Evolutionary conservation across 2,113 vertebrate species (phyloP).

Genomic region (Desmodus rotundus): DNA sequence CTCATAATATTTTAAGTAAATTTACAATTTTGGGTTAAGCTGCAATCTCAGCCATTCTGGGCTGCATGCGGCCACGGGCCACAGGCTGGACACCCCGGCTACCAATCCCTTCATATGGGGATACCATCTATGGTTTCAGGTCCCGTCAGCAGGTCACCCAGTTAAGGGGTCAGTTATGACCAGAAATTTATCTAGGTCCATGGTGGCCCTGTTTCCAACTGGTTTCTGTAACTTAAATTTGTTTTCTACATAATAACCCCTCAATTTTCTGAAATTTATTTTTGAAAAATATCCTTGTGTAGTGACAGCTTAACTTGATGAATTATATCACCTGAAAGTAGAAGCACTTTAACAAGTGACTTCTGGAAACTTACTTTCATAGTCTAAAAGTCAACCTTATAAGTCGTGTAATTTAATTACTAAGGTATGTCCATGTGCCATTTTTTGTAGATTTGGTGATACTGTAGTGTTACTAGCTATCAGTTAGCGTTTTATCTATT

Average conservation of each 20-base stretch:
- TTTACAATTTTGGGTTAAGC: too few species aligned
- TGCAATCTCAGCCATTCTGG: too few species aligned
- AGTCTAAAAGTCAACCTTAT: not conserved
- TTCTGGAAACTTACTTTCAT: not conserved
- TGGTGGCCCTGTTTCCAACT: not conserved
- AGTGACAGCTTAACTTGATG: not conserved
- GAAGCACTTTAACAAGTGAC: not conserved
- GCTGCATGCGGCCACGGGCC: too few species aligned
- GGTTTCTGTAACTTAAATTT: not conserved
- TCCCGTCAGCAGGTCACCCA: not conserved
- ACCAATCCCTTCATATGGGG: fast-evolving
- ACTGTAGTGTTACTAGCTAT: not conserved
- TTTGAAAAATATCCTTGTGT: not conserved
- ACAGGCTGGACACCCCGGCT: too few species aligned
- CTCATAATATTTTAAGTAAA: too few species aligned
- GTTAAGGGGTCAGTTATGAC: not conserved
- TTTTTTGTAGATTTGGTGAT: not conserved
- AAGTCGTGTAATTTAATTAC: not conserved
- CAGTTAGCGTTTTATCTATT: not conserved
- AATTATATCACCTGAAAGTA: not conserved
- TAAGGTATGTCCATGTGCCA: not conserved
- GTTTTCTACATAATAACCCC: not conserved
- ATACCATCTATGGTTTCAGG: not conserved
- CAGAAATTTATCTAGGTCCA: not conserved
- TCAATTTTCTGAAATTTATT: not conserved